Base-by-base conservation (phyloP, 2,113 vertebrate genomes). In the Salminus brasiliensis region DNA sequence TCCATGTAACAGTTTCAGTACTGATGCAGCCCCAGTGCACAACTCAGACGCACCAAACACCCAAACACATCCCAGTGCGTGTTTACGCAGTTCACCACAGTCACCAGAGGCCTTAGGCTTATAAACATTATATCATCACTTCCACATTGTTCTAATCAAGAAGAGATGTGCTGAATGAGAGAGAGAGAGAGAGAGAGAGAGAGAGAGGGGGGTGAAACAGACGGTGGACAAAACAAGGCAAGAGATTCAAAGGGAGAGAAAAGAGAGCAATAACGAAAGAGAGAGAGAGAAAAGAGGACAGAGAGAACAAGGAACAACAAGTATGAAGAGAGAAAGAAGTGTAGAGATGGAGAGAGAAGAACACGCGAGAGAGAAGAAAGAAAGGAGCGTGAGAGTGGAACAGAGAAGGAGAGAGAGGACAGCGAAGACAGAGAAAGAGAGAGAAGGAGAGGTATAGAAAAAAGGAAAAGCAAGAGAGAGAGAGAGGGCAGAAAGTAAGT, bases 61-160 rank as follows among this genome's bases (percentile, higher is more conserved):
- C n/a, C n/a, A n/a, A n/a, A n/a, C n/a, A n/a, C n/a, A n/a, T n/a
- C n/a, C n/a, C 3, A 45, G 9, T 5, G 43, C 2, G 43, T 45
- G 12, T 5, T 45, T 5, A 13, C 2, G 3, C 2, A 45, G 2
- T 3, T 5, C 43, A 45, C 3, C 8, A 43, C 36, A 43, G 39
- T 10, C 1, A 6, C 8, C 8, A 43, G 12, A 11, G 39, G 6
- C n/a, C n/a, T n/a, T n/a, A n/a, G 59, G 30, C 43, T 39, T 63
- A 39, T 63, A 63, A 63, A 63, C 59, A 74, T 60, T 62, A 74
- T 32, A 25, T 47, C 72, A 74, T 34, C 27, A 45, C 39, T n/a
- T 49, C 72, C 72, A 74, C n/a, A 16, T 36, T 18, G 18, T 49
- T n/a, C 27, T 63, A 47, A 74, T 27, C 36, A 43, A 30, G 72